Percentiles rank a stretch among this genome's conserved stretches.
Conservation (phyloP, 2,113 vertebrate species). For the Rostratula benghalensis region DNA sequence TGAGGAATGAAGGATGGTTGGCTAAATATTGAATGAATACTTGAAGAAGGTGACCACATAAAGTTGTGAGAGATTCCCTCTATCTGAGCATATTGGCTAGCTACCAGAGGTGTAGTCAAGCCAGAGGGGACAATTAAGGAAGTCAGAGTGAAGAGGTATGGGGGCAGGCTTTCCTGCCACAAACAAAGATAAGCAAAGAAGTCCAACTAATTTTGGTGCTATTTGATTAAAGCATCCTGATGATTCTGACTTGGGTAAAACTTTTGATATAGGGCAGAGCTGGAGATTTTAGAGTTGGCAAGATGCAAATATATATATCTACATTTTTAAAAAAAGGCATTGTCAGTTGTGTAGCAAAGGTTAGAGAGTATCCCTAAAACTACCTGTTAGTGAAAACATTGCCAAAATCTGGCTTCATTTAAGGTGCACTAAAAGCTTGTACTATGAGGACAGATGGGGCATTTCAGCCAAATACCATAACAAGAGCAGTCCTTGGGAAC, state of each 20-base stretch:
- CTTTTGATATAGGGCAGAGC: neutral
- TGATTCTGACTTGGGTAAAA: neutral
- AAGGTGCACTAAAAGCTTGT: neutral
- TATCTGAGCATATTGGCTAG: neutral
- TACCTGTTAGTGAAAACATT: neutral
- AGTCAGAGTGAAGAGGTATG: neutral
- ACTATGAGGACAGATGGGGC: neutral
- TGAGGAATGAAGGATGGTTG: neutral
- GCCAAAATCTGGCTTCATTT: neutral
- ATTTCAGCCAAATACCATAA: neutral
- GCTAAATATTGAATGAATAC: neutral
- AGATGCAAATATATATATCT: neutral
- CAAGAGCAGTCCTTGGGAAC: neutral
- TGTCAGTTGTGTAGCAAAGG: neutral
- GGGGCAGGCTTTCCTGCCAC: neutral
- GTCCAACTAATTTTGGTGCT: neutral
- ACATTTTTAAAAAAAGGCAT: neutral
- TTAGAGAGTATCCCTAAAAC: neutral
- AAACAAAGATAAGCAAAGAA: neutral
- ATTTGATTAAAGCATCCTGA: neutral
- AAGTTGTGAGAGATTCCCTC: neutral
- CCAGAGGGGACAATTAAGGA: neutral
- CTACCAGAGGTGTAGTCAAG: neutral
- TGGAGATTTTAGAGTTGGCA: neutral
- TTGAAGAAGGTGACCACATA: neutral